Conservation (phyloP, 2,113 vertebrate species). For the Cyanoramphus novaezelandiae region DNA sequence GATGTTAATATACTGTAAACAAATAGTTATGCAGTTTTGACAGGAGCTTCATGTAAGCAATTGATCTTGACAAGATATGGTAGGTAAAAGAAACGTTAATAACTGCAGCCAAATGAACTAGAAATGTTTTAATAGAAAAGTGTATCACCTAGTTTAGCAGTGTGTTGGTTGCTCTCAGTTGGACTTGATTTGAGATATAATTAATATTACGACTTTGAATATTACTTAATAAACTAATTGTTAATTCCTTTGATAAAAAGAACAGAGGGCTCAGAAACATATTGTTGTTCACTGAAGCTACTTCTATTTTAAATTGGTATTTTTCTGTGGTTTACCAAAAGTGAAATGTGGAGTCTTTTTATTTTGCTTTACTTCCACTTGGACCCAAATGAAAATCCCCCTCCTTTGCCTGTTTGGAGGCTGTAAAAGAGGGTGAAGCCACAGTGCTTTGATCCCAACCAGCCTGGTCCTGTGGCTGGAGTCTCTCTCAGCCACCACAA, state of each 20-base stretch:
- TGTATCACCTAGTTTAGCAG: background rate
- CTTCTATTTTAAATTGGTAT: background rate
- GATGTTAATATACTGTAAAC: background rate
- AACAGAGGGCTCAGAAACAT: background rate
- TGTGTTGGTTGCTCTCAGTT: background rate
- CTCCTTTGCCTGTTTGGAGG: background rate
- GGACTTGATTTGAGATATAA: background rate
- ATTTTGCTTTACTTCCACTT: background rate
- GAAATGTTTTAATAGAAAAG: background rate
- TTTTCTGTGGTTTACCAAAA: background rate
- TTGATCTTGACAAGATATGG: background rate
- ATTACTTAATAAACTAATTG: background rate
- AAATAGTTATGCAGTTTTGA: background rate
- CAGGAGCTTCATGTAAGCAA: background rate
- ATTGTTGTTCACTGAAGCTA: background rate
- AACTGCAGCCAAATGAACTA: background rate
- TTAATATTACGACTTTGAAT: background rate
- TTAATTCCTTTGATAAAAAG: background rate
- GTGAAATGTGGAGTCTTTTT: background rate
- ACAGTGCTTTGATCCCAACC: background rate
- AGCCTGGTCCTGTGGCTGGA: too few species aligned
- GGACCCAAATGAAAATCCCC: background rate
- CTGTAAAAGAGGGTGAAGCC: background rate
- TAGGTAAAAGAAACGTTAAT: background rate
- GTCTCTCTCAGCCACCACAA: background rate